Evolutionary conservation across 2,797 vertebrate genomes (phyloP).

Genomic region (Tinamus major): DNA sequence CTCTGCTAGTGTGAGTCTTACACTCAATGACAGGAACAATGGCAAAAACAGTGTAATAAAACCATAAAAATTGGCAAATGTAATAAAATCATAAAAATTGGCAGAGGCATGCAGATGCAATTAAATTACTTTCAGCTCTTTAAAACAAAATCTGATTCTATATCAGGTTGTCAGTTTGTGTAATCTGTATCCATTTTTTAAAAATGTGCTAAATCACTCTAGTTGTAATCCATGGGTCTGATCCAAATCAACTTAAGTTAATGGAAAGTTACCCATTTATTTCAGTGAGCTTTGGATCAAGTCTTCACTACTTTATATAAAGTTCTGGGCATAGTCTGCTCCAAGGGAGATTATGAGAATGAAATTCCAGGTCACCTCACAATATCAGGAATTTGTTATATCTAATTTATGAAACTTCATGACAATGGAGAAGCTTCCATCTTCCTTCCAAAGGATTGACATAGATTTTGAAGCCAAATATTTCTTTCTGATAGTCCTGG

Average conservation of each 20-base stretch:
- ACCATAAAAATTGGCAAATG: conserved; percentile 34
- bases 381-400: background rate
- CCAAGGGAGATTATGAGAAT: background rate
- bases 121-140: conserved; percentile 53
- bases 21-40: conserved; percentile 41
- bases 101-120: conserved; percentile 18
- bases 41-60: conserved; percentile 34
- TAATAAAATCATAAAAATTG: conserved; percentile 39
- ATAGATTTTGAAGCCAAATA: background rate
- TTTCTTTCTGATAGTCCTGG: background rate
- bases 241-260: background rate
- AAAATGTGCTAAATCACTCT: background rate
- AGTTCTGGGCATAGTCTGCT: background rate
- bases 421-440: accelerated
- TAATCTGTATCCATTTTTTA: conserved; percentile 22
- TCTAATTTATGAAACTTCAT: background rate
- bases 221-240: background rate
- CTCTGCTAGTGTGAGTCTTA: conserved; percentile 1
- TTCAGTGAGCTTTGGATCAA: background rate
- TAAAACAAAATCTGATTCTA: conserved; percentile 46
- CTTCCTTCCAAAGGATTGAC: background rate
- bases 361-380: background rate
- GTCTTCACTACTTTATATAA: background rate
- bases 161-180: conserved; percentile 30
- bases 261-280: background rate